Evolutionary conservation across 2,888 invertebrate genomes (phyloP).

Genomic region (Dermolepida albohirtum): DNA sequence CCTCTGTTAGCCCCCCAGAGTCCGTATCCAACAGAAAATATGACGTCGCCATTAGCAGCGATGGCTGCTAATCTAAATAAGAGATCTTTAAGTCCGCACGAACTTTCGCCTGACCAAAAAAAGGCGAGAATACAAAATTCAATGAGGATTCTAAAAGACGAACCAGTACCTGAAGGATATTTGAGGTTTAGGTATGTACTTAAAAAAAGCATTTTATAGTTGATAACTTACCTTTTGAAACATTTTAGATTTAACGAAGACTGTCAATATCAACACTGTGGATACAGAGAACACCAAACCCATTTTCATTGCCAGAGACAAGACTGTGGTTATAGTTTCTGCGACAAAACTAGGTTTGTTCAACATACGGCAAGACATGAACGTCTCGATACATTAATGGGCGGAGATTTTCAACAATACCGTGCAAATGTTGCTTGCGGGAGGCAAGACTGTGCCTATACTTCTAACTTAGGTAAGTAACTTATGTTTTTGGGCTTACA

Average conservation of each 20-base stretch:
- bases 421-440: constrained; percentile 92
- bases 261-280: constrained; percentile 89
- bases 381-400: constrained; percentile 92
- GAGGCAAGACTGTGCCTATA: constrained; percentile 85
- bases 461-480: constrained; percentile 78
- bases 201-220: too few relatives aligned
- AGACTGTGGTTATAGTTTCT: constrained; percentile 97
- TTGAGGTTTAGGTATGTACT: constrained; percentile 75
- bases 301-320: constrained; percentile 94
- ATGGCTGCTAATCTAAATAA: constrained; percentile 69
- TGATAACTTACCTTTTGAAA: neutral
- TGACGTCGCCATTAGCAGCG: constrained; percentile 66
- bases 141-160: constrained; percentile 86
- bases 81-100: constrained; percentile 66
- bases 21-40: constrained; percentile 58
- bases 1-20: constrained; percentile 58
- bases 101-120: constrained; percentile 71
- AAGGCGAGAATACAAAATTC: constrained; percentile 74
- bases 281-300: constrained; percentile 93
- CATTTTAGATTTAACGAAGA: constrained; percentile 84
- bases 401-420: constrained; percentile 94
- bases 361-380: constrained; percentile 96
- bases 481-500: too few relatives aligned
- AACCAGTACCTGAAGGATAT: constrained; percentile 91
- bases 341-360: constrained; percentile 94